Evolutionary conservation across 2,888 invertebrate genomes (phyloP).

Genomic region (Nomada hirtipes): DNA sequence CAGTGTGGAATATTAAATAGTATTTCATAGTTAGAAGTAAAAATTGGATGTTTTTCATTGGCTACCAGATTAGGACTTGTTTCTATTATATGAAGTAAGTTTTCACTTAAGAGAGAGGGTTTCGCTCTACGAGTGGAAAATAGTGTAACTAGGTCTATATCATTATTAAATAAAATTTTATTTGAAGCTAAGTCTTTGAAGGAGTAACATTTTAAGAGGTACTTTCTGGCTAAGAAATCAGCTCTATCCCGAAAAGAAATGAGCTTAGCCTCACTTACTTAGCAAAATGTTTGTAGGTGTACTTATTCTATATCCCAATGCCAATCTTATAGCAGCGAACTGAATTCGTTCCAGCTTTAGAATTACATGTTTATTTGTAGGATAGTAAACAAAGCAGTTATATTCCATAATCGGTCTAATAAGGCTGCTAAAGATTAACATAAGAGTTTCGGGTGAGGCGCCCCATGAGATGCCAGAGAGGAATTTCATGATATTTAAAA

Average conservation of each 20-base stretch:
- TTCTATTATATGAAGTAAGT: background rate
- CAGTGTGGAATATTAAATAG: background rate
- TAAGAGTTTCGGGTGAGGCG: background rate
- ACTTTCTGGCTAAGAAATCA: background rate
- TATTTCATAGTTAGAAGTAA: background rate
- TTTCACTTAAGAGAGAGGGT: background rate
- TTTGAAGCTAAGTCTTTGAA: background rate
- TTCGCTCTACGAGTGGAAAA: background rate
- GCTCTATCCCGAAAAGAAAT: background rate
- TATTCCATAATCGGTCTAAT: background rate
- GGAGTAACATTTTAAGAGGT: background rate
- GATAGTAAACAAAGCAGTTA: constrained; percentile 9
- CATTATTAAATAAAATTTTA: background rate
- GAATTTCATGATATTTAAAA: constrained; percentile 12
- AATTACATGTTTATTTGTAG: background rate
- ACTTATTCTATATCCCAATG: constrained; percentile 4
- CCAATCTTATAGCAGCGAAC: constrained; percentile 10
- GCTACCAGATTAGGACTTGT: background rate
- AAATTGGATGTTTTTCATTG: background rate
- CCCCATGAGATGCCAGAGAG: background rate
- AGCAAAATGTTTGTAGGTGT: background rate
- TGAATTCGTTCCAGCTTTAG: background rate
- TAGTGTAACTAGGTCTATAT: background rate
- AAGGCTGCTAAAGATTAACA: background rate
- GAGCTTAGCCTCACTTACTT: background rate